Percentiles rank a stretch among this genome's conserved stretches.
These are phyloP conservation scores for Ectemnius cavifrons DNA, from an alignment of 2,888 invertebrate species.

Conservation along the genomic window DNA sequence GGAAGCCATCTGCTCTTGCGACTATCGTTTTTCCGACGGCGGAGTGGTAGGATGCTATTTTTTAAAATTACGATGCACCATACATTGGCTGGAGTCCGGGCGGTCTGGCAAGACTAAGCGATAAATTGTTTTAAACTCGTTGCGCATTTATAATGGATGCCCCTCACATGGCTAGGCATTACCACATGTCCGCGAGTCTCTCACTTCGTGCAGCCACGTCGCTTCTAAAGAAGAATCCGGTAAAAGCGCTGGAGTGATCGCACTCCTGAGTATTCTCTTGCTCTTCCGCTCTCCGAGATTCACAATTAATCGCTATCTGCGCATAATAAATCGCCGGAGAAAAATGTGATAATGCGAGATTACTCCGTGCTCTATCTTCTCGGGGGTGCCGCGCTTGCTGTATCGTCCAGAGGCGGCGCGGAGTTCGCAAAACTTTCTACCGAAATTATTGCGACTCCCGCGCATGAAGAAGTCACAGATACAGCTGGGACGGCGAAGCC, in stretches of 20 bases:
- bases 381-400: slow-evolving; percentile 49
- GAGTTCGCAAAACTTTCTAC: slow-evolving; percentile 55
- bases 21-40: slow-evolving; percentile 36
- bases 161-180: slow-evolving; percentile 22
- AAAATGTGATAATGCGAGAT: slow-evolving; percentile 41
- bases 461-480: slow-evolving; percentile 38
- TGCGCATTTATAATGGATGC: slow-evolving; percentile 49
- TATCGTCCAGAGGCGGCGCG: slow-evolving; percentile 40
- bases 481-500: neutral
- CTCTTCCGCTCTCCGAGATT: slow-evolving; percentile 22
- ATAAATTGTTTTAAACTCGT: slow-evolving; percentile 56
- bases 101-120: slow-evolving; percentile 30
- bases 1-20: neutral
- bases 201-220: neutral
- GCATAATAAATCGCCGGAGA: slow-evolving; percentile 46
- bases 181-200: slow-evolving; percentile 13
- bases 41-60: slow-evolving; percentile 26
- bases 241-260: slow-evolving; percentile 36
- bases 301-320: slow-evolving; percentile 54
- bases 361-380: slow-evolving; percentile 42
- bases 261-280: slow-evolving; percentile 41
- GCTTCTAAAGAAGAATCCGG: slow-evolving; percentile 17
- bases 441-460: slow-evolving; percentile 47
- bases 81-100: slow-evolving; percentile 35
- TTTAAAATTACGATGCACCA: slow-evolving; percentile 47